Base-by-base conservation (phyloP, 2,113 vertebrate species). In the Macquaria ambigua region DNA sequence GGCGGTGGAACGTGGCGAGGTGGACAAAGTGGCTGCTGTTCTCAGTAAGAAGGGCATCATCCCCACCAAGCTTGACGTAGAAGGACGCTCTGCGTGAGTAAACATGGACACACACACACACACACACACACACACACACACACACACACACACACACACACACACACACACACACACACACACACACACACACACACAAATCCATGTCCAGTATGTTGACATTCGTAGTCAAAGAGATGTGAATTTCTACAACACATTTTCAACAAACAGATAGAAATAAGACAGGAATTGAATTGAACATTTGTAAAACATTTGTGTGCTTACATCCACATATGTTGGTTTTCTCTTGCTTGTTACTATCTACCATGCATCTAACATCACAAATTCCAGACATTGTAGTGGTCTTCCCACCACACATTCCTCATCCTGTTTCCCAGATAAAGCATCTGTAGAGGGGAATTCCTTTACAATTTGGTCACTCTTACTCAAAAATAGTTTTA, bases 31-130 rank as follows among this genome's bases (percentile, higher is more conserved):
- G 8, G 94, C 97, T 0, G 95, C 97, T 3, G 97, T 98, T 74
- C 98, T 99, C 72, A 93, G 95, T 85, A 99, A 97, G 91, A 99
- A 99, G 83, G 98, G 98, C 48, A 96, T 98, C 93, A 96, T 94
- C 68, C 96, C 98, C 31, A 97, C 97, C 31, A 99, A 99, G 83
- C 95, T 99, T 6, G 98, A 99, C 16, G 95, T 99, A 83, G 98
- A 99, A 85, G 98, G 98, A 31, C 96, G 97, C 87, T 98, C 98
- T 6, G 98, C 97, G 98, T 99, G 88, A 99, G 98, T 99, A 89
- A 64, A 52, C 77, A 46, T 31, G 25, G 1, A 63, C 48, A 58
- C 21, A 16, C 28, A 28, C 58, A 74, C 31, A 53, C 6, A 23
- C 1, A 55, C 37, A 50, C 61, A 25, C 23, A 34, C 18, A 28